Base-by-base conservation (phyloP, 2,888 invertebrate genomes). In the Thera obeliscata region DNA sequence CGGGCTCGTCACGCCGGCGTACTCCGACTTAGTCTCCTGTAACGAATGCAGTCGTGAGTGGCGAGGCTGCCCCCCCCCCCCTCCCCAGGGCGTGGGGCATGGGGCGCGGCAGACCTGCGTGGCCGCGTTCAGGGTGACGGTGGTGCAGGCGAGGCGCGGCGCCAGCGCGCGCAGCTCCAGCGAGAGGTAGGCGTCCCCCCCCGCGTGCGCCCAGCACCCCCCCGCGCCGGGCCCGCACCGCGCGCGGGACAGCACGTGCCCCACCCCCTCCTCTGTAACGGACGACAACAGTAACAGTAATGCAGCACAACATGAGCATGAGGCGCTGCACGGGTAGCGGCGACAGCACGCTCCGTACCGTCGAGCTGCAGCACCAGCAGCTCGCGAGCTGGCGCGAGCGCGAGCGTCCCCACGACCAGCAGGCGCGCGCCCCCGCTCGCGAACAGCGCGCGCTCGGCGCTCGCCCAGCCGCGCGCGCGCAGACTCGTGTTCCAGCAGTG, bases 1-100 rank as follows among this genome's bases (percentile, higher is more conserved):
- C 12, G 86, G 86, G 43, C 85, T 67, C 48, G 82, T 81, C 60
- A 91, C 90, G 3, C 90, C 91, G 1, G 85, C 79, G 72, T 83
- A 83, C 78, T 90, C 91, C 33, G 89, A 88, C 67, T 87, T 81
- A 46, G 83, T 81, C 73, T 87, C 87, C 91, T 90, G 81, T 11
- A 52, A 59, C 9, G 36, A 41, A 4, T 22, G 49, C 36, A 49
- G 56, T 11, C 35, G 22, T 56, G 33, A 36, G 60, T 35, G 9
- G 0, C 8, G 2, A 41, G 5, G 41, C 3, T 6, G 6, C 41
- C 41, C 5, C 6, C 41, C 41, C 41, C 41, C 6, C 41, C 5
- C 41, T 9, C 9, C 43, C 9, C 9, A 2, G 22, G 22, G 22
- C 22, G 22, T 22, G 22, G 22, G 22, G 22, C 22, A 1, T 1